A percentile compares a stretch with the other conserved stretches of the same genome.
Conservation (phyloP, 1,140 invertebrate genomes). For the Drosophila seguyi region DNA sequence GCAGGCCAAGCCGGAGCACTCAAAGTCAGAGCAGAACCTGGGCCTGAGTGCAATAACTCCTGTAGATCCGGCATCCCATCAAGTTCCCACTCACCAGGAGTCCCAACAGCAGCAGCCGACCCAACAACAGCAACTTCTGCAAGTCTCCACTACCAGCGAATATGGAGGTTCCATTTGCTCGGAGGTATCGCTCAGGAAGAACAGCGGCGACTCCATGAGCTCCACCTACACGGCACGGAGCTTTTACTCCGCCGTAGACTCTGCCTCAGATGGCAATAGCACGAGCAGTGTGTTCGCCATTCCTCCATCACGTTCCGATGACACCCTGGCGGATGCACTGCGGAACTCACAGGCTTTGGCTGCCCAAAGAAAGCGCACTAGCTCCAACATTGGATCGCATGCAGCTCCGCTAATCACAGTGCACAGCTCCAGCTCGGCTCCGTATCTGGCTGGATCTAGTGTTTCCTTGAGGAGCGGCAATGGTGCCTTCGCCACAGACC, state of each 20-base stretch:
- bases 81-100: conserved; percentile 13
- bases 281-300: conserved; percentile 85
- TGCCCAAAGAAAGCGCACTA: conserved; percentile 85
- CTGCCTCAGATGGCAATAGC: conserved; percentile 62
- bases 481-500: conserved; percentile 85
- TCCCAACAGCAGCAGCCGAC: conserved; percentile 40
- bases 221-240: conserved; percentile 75
- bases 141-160: conserved; percentile 85
- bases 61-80: conserved; percentile 16
- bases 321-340: conserved; percentile 88
- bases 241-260: conserved; percentile 74
- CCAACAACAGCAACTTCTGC: conserved; percentile 85
- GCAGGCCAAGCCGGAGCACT: conserved; percentile 88
- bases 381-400: conserved; percentile 84
- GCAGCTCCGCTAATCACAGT: conserved; percentile 67
- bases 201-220: conserved; percentile 87
- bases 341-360: conserved; percentile 62
- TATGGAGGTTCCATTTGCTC: conserved; percentile 70
- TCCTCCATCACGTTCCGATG: conserved; percentile 91
- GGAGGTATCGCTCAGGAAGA: conserved; percentile 87
- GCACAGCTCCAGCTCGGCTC: conserved; percentile 76
- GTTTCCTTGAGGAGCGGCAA: conserved; percentile 65
- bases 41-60: conserved; percentile 85
- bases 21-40: conserved; percentile 93
- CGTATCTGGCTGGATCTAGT: conserved; percentile 78